A percentile compares a stretch with the other conserved stretches of the same genome.
Evolutionary conservation across 2,113 vertebrate genomes (phyloP).

Genomic region (Pithys albifrons): DNA sequence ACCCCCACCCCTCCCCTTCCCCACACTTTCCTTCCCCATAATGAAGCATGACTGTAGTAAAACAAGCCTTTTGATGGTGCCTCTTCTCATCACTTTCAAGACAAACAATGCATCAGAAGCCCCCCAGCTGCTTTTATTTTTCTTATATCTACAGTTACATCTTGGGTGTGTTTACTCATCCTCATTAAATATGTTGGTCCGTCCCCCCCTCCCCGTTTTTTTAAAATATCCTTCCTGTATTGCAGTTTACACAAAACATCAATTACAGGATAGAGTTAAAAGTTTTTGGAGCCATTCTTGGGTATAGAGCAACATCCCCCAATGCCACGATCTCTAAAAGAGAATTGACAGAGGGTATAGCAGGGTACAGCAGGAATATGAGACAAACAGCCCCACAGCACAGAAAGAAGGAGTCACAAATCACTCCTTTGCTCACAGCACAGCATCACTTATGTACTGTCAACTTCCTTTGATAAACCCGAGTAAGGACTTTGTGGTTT

Average conservation of each 20-base stretch:
- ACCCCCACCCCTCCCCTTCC: conserved; percentile 27
- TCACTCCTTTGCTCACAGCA: not conserved
- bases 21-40: conserved; percentile 59
- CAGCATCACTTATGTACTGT: not conserved
- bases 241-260: conserved; percentile 35
- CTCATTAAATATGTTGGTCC: conserved; percentile 68
- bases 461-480: not conserved
- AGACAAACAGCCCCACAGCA: not conserved
- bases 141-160: conserved; percentile 78
- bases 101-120: conserved; percentile 73
- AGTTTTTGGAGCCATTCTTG: not conserved
- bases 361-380: not conserved
- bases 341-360: not conserved
- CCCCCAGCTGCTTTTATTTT: conserved; percentile 77
- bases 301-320: not conserved
- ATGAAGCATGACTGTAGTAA: conserved; percentile 81
- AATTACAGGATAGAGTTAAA: conserved; percentile 41
- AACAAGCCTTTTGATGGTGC: conserved; percentile 75
- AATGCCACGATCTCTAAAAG: not conserved
- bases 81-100: conserved; percentile 74
- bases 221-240: conserved; percentile 26
- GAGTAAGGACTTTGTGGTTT: not conserved
- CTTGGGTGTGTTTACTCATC: conserved; percentile 61
- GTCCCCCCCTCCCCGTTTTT: accelerated
- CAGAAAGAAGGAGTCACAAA: not conserved